These are phyloP conservation scores for Pandemis corylana DNA, from an alignment of 2,888 invertebrate species.

Conservation along the genomic window DNA sequence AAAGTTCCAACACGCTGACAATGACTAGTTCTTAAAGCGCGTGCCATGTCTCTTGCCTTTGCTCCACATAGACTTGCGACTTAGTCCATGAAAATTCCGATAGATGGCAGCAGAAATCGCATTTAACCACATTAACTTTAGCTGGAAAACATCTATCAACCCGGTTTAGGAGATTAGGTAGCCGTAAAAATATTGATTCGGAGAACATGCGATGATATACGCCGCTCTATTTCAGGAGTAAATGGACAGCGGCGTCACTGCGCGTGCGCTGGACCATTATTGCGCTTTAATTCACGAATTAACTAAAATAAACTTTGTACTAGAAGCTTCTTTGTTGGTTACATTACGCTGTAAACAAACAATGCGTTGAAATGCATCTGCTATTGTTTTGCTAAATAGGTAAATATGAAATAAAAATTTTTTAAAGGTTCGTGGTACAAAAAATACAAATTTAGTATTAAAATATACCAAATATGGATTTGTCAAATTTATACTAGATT, in stretches of 20 bases:
- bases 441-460: no score
- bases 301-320: conserved; percentile 11
- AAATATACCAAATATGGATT: no score
- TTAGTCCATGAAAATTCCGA: conserved; percentile 17
- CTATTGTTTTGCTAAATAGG: no score
- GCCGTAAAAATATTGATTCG: conserved; percentile 24
- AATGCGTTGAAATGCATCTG: neutral
- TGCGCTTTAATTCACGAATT: conserved; percentile 26
- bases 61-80: neutral
- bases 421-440: no score
- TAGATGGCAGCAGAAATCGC: conserved; percentile 17
- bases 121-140: neutral
- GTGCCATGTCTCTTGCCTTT: neutral
- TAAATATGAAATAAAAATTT: no score
- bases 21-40: no score
- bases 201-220: conserved; percentile 11
- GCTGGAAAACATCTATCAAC: conserved; percentile 6
- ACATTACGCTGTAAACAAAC: neutral
- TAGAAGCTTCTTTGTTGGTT: neutral
- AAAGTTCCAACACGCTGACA: no score
- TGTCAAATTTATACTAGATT: no score
- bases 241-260: conserved; percentile 4
- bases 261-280: conserved; percentile 16
- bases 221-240: conserved; percentile 31
- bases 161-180: conserved; percentile 18